A percentile compares a stretch with the other conserved stretches of the same genome.
Conservation (phyloP, 1,140 invertebrate genomes). For the Gonioctena quinquepunctata region DNA sequence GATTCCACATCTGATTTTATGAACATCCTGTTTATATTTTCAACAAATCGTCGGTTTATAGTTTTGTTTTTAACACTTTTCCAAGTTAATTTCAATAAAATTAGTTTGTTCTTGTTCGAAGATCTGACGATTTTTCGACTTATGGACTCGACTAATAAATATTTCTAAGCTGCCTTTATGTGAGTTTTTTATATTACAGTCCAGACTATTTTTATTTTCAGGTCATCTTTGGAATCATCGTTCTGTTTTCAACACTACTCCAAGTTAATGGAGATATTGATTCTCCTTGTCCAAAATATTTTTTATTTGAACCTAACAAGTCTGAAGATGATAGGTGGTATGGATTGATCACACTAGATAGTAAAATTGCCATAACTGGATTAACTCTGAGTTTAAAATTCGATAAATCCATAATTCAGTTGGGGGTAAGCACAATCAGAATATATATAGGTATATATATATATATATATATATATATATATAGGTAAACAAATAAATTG, state of each 20-base stretch:
- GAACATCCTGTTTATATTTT: no score
- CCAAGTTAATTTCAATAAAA: no score
- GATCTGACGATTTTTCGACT: no score
- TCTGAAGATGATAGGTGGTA: not conserved
- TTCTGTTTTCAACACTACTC: not conserved
- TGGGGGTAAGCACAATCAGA: not conserved
- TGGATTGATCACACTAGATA: not conserved
- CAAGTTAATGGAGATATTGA: not conserved
- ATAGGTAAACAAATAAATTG: no score
- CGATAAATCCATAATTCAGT: conserved; percentile 8
- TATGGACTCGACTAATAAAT: no score
- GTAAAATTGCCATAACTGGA: not conserved
- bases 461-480: no score
- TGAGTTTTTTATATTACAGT: not conserved
- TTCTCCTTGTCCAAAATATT: not conserved
- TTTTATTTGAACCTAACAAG: conserved; percentile 3
- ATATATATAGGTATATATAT: no score
- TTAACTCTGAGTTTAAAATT: not conserved
- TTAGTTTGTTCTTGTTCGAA: no score
- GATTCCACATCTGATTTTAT: no score
- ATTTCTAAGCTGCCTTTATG: no score
- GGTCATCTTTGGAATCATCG: not conserved
- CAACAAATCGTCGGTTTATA: no score
- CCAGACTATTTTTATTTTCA: not conserved
- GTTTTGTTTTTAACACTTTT: no score